Conservation (phyloP, 2,797 vertebrate genomes). For the Synanceia verrucosa region DNA sequence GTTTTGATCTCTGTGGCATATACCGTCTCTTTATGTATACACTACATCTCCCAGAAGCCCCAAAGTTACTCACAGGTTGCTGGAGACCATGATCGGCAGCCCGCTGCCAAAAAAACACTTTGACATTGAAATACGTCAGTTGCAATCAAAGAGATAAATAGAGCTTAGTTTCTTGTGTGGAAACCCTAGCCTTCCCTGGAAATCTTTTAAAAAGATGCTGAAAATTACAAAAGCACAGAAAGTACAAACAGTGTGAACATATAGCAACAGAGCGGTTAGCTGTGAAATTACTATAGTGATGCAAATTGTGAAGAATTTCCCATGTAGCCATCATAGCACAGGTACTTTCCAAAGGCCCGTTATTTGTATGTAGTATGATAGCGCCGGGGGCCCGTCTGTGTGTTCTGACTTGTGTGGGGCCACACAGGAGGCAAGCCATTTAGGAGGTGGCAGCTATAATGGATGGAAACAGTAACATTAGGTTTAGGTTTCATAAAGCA, state of each 20-base stretch:
- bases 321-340: not conserved
- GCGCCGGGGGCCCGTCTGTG: not conserved
- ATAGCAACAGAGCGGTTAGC: not conserved
- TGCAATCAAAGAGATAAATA: too few relatives aligned
- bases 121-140: too few relatives aligned
- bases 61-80: too few relatives aligned
- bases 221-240: not conserved
- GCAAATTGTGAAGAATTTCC: not conserved
- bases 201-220: slow-evolving; percentile 6
- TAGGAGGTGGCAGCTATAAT: slow-evolving; percentile 32
- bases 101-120: too few relatives aligned
- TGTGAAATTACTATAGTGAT: not conserved
- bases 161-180: not conserved
- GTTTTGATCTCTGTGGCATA: too few relatives aligned
- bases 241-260: not conserved
- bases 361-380: not conserved
- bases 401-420: slow-evolving; percentile 36
- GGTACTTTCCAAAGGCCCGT: not conserved
- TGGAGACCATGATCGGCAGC: too few relatives aligned
- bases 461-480: slow-evolving; percentile 36
- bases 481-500: slow-evolving; percentile 59
- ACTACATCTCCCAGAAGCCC: too few relatives aligned
- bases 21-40: too few relatives aligned
- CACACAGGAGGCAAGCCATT: slow-evolving; percentile 33
- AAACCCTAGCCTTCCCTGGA: not conserved